Evolutionary conservation across 35 echinoderm and acorn worm genomes (phyloP).

Genomic region (Lytechinus pictus): DNA sequence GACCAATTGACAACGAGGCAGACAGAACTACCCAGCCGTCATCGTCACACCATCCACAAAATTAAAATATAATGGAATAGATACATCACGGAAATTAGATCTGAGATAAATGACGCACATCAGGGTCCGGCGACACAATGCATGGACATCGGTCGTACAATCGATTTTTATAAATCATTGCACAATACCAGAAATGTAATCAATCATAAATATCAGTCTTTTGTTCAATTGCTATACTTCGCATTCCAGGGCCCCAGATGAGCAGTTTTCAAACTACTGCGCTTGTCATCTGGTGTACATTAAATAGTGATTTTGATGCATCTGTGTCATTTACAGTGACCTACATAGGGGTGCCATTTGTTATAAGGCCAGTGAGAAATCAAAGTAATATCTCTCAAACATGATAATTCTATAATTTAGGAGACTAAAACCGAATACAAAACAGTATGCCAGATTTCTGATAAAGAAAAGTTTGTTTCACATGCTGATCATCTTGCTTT

Average conservation of each 20-base stretch:
- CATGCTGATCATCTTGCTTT: not conserved
- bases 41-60: not conserved
- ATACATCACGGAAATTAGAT: not conserved
- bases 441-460: not conserved
- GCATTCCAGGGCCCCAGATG: no score
- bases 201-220: no score
- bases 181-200: no score
- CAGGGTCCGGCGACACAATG: not conserved
- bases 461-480: not conserved
- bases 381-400: not conserved
- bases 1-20: not conserved
- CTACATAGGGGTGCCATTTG: not conserved
- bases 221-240: no score
- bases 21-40: not conserved
- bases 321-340: not conserved
- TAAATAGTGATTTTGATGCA: not conserved
- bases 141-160: no score
- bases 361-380: not conserved
- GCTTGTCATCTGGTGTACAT: not conserved
- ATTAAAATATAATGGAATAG: not conserved
- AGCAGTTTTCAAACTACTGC: no score
- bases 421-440: not conserved
- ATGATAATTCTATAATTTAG: not conserved
- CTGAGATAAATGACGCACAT: not conserved
- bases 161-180: no score